Base-by-base conservation (phyloP, 2,888 invertebrate species). In the Epinotia demarniana region DNA sequence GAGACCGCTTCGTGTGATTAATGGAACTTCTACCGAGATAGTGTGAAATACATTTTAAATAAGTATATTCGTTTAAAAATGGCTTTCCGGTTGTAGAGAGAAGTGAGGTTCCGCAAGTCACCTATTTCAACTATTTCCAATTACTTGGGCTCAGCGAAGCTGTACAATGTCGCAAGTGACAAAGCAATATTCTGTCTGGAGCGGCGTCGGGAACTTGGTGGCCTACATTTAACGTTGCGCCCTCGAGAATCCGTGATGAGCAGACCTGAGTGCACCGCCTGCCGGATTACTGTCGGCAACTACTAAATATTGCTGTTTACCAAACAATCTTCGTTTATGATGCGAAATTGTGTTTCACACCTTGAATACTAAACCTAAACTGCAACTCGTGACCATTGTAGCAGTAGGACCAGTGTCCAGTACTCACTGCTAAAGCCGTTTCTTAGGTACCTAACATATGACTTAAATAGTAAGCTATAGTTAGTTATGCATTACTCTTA, bases 61-160 rank as follows among this genome's bases (percentile, higher is more conserved):
- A 75, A 60, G 60, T 58, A 16, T 53, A 70, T 58, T 64, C 60
- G 23, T 75, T 75, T 70, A 70, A 66, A 75, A 66, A 66, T 53
- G 23, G 23, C 13, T 70, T 18, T 70, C 39, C 18, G 16, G 19
- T 58, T 55, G 77, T 77, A 74, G 77, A 80, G 77, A 76, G 78
- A 68, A 78, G 78, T 85, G 83, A 86, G 88, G 89, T 89, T 88
- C 87, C 87, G 83, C 86, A 87, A 89, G 87, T 87, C 87, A 88
- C 89, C 91, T 91, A 92, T 93, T 94, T 92, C 92, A 93, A 93
- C 91, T 92, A 93, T 94, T 94, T 93, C 93, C 93, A 94, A 94
- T 94, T 93, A 93, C 92, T 93, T 90, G 90, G 90, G 91, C 92
- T 94, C 92, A 93, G 92, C 87, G 88, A 87, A 89, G 90, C 88